A percentile compares a stretch with the other conserved stretches of the same genome.
phyloP scores from a whole-genome alignment of 2,113 vertebrate genomes.

The Chiloscyllium plagiosum region DNA sequence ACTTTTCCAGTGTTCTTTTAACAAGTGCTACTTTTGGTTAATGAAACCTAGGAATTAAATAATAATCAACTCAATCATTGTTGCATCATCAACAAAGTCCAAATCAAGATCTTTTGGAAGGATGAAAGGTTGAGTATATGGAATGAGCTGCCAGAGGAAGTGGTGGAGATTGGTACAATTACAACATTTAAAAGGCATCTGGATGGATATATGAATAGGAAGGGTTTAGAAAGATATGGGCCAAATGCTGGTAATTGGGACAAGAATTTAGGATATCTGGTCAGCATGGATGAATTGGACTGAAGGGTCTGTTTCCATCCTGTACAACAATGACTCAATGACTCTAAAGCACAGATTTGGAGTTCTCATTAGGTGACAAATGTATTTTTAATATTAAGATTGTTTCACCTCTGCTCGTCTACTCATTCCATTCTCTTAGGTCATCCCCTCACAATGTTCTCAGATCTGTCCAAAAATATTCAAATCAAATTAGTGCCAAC shows the following conservation, averaged over 20 bases:
- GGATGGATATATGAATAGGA: no score
- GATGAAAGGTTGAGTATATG: no score
- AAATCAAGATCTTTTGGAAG: neutral
- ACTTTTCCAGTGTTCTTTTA: neutral
- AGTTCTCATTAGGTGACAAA: neutral
- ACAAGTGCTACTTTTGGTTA: neutral
- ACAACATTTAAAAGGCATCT: no score
- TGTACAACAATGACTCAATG: no score
- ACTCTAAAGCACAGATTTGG: neutral
- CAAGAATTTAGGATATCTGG: no score
- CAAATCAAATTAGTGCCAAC: neutral
- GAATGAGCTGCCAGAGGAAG: no score
- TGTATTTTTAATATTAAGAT: neutral
- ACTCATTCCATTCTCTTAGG: neutral
- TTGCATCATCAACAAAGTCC: neutral
- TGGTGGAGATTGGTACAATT: no score
- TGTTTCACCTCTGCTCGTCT: neutral
- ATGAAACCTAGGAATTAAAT: neutral
- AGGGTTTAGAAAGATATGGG: no score
- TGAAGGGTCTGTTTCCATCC: no score
- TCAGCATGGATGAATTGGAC: no score
- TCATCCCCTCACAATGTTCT: neutral
- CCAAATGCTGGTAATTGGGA: no score
- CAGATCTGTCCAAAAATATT: neutral
- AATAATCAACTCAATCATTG: neutral